phyloP scores from a whole-genome alignment of 2,797 vertebrate genomes.

The Tapera naevia region DNA sequence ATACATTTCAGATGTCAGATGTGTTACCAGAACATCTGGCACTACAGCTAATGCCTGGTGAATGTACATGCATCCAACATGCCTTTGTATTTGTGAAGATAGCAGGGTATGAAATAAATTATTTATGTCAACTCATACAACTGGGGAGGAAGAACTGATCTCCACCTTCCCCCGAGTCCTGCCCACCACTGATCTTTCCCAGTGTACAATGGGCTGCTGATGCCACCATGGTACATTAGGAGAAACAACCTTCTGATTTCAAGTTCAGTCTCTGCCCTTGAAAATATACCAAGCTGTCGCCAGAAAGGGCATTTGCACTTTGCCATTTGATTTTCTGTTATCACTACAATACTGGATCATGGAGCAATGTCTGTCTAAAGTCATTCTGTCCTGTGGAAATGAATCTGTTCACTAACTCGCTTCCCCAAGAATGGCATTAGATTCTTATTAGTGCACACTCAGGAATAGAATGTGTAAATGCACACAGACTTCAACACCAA shows the following conservation, averaged over 20 bases:
- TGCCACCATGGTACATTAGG: not conserved
- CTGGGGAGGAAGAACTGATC: not conserved
- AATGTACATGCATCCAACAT: not conserved
- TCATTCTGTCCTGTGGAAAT: not conserved
- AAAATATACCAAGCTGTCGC: not conserved
- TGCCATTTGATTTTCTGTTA: not conserved
- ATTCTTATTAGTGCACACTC: not conserved
- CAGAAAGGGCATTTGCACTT: not conserved
- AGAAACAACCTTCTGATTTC: not conserved
- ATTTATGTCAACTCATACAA: not conserved
- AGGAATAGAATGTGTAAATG: not conserved
- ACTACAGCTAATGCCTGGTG: not conserved
- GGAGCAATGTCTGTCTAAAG: not conserved
- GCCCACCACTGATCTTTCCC: not conserved
- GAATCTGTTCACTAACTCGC: not conserved
- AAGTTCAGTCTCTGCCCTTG: not conserved
- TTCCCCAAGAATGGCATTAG: not conserved
- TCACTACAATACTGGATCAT: not conserved
- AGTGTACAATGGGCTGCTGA: not conserved
- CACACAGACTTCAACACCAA: not conserved
- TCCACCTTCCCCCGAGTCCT: not conserved
- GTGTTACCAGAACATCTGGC: not conserved
- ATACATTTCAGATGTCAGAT: not conserved
- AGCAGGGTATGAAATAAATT: not conserved
- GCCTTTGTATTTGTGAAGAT: not conserved